Evolutionary conservation across 1,140 invertebrate species (phyloP), one percentile per base, ranked within the genome.

Genomic region (Alviniconcha marisindica): DNA sequence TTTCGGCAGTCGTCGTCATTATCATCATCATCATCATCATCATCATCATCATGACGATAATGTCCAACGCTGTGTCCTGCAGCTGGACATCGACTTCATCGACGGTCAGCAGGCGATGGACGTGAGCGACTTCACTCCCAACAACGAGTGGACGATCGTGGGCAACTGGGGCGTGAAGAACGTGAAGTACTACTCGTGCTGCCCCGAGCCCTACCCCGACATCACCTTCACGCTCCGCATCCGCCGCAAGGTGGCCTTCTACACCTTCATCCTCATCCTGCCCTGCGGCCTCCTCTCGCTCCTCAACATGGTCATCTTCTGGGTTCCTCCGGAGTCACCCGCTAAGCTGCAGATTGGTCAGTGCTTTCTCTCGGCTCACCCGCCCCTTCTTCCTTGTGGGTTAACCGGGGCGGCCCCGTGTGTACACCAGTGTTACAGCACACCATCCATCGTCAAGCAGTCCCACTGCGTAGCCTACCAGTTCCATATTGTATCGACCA

Each of bases 281-380:
- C 93, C 93, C 0, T 92, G 91, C 86, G 89, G 88, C 21, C 83
- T 93, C 31, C 85, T 94, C 10, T 93, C 92, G 1, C 89, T 89
- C 2, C 86, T 94, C 28, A 93, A 93, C 18, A 83, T 93, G 79
- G 91, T 93, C 38, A 90, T 93, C 42, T 93, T 94, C 86, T 94
- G 92, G 92, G 88, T 93, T 12, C 93, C 93, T 54, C 92, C 93
- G 12, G 93, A 93, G 82, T 93, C 92, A 14, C 92, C 93, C 21
- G 92, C 92, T 14, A 94, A 94, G 86, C 89, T 94, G 44, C 89
- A 92, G 82, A 85, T 94, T 38, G 92, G 93, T 93, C 87, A 88
- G 87, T 78, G 40, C 10, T 7, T 10, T n/a, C 12, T n/a, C 10
- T 28, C 60, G 60, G 12, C 18, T 66, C 7, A 7, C n/a, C n/a